phyloP scores from a whole-genome alignment of 2,888 invertebrate genomes.

The Brachyptera risi region DNA sequence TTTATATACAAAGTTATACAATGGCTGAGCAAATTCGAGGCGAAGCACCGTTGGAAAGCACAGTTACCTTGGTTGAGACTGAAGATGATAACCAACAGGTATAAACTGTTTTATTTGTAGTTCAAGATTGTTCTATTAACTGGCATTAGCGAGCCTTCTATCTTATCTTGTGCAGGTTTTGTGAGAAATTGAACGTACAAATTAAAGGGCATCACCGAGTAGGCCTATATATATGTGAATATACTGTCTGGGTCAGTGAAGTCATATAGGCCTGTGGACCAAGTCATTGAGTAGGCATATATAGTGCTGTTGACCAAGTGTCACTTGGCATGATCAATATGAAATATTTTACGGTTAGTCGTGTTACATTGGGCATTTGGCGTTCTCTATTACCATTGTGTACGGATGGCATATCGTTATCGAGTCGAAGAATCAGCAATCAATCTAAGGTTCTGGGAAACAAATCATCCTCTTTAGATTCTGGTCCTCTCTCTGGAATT shows the following conservation, averaged over 20 bases:
- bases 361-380: no score
- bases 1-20: not conserved
- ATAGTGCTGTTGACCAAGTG: not conserved
- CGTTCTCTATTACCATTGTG: no score
- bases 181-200: not conserved
- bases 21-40: slow-evolving; percentile 28
- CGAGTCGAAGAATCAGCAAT: no score
- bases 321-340: not conserved
- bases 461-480: no score
- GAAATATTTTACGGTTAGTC: no score
- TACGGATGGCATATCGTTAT: no score
- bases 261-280: not conserved
- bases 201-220: not conserved
- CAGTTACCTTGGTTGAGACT: slow-evolving; percentile 29
- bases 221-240: not conserved
- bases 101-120: no score
- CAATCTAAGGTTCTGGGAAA: no score
- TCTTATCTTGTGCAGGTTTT: no score
- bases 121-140: no score
- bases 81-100: slow-evolving; percentile 28
- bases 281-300: not conserved
- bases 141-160: no score
- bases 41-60: slow-evolving; percentile 21
- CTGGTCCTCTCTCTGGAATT: slow-evolving; percentile 50
- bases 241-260: not conserved